Evolutionary conservation across 2,113 vertebrate species (phyloP).

Genomic region (Barbus barbus): DNA sequence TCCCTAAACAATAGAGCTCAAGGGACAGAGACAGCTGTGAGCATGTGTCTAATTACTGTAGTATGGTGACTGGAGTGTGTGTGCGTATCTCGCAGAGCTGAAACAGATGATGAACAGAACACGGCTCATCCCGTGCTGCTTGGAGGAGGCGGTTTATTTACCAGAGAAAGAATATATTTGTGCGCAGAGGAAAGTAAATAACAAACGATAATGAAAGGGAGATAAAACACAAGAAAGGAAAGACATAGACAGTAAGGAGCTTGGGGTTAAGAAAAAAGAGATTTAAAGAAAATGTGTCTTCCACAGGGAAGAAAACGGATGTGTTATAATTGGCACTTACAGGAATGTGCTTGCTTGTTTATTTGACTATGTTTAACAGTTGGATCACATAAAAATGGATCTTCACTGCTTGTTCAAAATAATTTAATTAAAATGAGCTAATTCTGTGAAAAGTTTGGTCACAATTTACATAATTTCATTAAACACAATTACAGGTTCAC

Average conservation of each 20-base stretch:
- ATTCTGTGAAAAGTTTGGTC: not conserved
- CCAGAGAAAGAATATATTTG: conserved; percentile 4
- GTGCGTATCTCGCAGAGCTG: not conserved
- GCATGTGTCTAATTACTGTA: conserved; percentile 13
- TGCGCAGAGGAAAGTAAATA: conserved; percentile 19
- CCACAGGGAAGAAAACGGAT: not conserved
- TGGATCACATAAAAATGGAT: not conserved
- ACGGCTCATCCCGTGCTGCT: conserved; percentile 10
- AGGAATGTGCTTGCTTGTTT: conserved; percentile 13
- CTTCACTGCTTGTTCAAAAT: not conserved
- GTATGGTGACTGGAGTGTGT: not conserved
- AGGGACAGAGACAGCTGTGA: not conserved
- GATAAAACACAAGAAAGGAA: not conserved
- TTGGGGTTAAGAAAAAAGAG: not conserved
- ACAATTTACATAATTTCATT: not conserved
- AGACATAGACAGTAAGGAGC: not conserved
- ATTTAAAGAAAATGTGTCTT: conserved; percentile 16
- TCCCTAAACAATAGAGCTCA: not conserved
- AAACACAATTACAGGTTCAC: not conserved
- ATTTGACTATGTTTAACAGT: not conserved
- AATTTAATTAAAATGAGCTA: no score
- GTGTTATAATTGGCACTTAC: not conserved
- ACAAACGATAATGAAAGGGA: conserved; percentile 17
- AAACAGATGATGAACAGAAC: conserved; percentile 10
- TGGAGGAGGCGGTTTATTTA: conserved; percentile 27